Evolutionary conservation across 2,113 vertebrate genomes (phyloP).

Genomic region (Xerus inauris): DNA sequence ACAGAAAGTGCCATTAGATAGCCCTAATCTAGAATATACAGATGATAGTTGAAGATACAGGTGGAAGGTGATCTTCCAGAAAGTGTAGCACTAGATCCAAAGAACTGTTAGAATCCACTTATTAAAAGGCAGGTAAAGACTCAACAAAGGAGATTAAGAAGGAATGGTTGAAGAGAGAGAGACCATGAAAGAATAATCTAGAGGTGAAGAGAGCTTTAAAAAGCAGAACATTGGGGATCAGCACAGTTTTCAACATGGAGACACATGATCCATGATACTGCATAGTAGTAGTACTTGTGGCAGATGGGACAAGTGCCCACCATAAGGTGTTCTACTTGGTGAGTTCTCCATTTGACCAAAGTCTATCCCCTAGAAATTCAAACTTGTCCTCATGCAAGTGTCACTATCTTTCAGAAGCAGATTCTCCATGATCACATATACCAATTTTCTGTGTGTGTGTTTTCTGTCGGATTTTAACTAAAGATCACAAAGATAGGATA

Average conservation of each 20-base stretch:
- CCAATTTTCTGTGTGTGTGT: background rate
- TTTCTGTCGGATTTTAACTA: slow-evolving; percentile 20
- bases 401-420: background rate
- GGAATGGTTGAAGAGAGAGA: background rate
- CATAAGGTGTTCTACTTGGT: background rate
- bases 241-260: background rate
- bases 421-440: background rate
- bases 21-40: background rate
- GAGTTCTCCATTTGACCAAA: background rate
- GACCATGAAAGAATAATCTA: background rate
- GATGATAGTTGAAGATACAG: background rate
- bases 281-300: background rate
- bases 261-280: background rate
- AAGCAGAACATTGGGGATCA: background rate
- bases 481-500: background rate
- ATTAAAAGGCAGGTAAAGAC: background rate
- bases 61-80: background rate
- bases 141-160: background rate
- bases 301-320: background rate
- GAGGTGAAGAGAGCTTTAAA: background rate
- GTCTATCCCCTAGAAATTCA: background rate
- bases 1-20: background rate
- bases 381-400: background rate
- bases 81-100: background rate
- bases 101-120: background rate